A percentile compares a stretch with the other conserved stretches of the same genome.
Conservation (phyloP, 2,888 invertebrate species). For the Idaea aversata region DNA sequence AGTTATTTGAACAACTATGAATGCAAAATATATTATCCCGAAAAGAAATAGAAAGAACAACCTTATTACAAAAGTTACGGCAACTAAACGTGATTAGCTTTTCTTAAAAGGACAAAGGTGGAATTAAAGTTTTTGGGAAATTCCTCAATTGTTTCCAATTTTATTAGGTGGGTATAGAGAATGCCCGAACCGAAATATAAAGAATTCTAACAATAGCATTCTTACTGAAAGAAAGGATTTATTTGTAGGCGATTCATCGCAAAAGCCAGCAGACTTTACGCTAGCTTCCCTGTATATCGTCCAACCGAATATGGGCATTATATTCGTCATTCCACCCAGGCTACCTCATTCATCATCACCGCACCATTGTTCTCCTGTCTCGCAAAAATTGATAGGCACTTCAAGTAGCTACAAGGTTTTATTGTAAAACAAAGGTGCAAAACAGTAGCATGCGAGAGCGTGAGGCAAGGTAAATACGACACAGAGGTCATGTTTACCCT, state of each 20-base stretch:
- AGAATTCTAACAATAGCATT: neutral
- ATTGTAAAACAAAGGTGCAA: slow-evolving; percentile 16
- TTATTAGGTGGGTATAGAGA: neutral
- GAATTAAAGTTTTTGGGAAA: neutral
- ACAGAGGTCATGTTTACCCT: slow-evolving; percentile 46
- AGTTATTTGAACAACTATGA: slow-evolving; percentile 42
- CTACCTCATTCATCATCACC: slow-evolving; percentile 45
- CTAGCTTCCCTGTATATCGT: slow-evolving; percentile 64
- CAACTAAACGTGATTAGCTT: slow-evolving; percentile 20
- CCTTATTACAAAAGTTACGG: slow-evolving; percentile 15
- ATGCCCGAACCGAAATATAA: neutral
- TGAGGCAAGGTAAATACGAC: slow-evolving; percentile 43
- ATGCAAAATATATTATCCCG: slow-evolving; percentile 39
- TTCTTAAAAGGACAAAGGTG: neutral
- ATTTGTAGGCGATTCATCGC: slow-evolving; percentile 72
- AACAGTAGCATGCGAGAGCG: slow-evolving; percentile 26
- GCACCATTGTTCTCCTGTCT: slow-evolving; percentile 22
- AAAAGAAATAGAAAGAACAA: slow-evolving; percentile 24
- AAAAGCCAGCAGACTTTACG: slow-evolving; percentile 59
- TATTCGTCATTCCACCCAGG: slow-evolving; percentile 61
- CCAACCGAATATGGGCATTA: slow-evolving; percentile 49
- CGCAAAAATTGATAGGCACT: slow-evolving; percentile 4
- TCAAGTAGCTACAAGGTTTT: neutral
- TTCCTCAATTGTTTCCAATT: neutral
- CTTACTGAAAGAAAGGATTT: slow-evolving; percentile 1